Conservation (phyloP, 64 coral and sea anemone species). For the Catalaphyllia jardinei region DNA sequence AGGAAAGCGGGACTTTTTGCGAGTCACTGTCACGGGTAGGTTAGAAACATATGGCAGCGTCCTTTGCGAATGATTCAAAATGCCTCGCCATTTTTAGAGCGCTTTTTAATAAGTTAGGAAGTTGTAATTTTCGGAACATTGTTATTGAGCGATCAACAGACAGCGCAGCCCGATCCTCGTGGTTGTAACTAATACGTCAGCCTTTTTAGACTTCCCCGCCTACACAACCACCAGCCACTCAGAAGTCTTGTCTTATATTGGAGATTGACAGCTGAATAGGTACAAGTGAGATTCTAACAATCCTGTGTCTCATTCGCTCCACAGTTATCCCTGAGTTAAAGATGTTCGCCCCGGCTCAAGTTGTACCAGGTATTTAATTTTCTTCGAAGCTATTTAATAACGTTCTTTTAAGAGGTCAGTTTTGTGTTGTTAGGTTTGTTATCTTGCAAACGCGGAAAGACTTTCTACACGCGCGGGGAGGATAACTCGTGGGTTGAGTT, state of each 20-base stretch:
- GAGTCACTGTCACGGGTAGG: neutral
- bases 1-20: neutral
- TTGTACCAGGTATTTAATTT: constrained; percentile 48
- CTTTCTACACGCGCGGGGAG: neutral
- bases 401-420: neutral
- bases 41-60: neutral
- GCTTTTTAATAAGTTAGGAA: neutral
- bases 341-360: constrained; percentile 58
- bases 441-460: neutral
- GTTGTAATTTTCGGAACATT: neutral
- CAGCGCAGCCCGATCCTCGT: constrained; percentile 11
- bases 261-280: constrained; percentile 10
- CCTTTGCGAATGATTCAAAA: neutral
- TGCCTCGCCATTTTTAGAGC: neutral
- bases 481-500: neutral
- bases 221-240: neutral
- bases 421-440: neutral
- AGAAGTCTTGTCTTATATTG: neutral
- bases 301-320: neutral
- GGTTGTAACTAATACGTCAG: constrained; percentile 36
- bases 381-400: neutral
- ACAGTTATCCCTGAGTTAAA: constrained; percentile 63
- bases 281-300: neutral
- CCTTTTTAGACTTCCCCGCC: neutral
- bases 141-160: neutral